Conservation (phyloP, 2,113 vertebrate genomes). For the Chionis minor region DNA sequence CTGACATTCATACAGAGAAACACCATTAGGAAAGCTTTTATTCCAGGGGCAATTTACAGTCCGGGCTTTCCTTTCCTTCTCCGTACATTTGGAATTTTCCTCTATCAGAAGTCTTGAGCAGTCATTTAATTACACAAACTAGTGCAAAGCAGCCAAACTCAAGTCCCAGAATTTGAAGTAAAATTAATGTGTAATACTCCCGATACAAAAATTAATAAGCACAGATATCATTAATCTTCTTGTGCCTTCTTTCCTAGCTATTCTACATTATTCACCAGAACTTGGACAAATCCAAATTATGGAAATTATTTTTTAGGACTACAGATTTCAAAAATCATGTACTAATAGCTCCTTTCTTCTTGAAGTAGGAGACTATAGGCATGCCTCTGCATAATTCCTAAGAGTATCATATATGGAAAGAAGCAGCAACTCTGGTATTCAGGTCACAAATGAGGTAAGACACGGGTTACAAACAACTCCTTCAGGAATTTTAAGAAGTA, state of each 20-base stretch:
- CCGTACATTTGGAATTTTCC: not conserved
- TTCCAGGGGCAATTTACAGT: not conserved
- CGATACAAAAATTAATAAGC: not conserved
- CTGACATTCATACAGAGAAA: not conserved
- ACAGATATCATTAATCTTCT: not conserved
- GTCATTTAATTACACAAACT: not conserved
- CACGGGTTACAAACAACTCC: not conserved
- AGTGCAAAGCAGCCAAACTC: not conserved
- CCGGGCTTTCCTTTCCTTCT: not conserved
- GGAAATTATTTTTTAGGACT: not conserved
- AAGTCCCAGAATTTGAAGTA: not conserved
- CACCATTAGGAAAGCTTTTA: not conserved
- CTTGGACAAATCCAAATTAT: not conserved
- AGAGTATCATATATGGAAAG: not conserved
- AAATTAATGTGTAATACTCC: not conserved
- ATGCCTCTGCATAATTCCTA: not conserved
- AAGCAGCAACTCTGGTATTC: not conserved
- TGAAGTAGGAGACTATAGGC: not conserved
- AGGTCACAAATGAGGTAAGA: not conserved
- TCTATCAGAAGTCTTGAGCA: not conserved
- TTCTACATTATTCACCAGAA: not conserved
- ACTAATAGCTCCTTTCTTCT: not conserved
- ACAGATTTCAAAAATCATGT: not conserved
- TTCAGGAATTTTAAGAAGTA: not conserved
- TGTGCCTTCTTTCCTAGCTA: not conserved